These are phyloP conservation scores for Conger conger DNA, from an alignment of 2,113 vertebrate species.

Conservation along the genomic window DNA sequence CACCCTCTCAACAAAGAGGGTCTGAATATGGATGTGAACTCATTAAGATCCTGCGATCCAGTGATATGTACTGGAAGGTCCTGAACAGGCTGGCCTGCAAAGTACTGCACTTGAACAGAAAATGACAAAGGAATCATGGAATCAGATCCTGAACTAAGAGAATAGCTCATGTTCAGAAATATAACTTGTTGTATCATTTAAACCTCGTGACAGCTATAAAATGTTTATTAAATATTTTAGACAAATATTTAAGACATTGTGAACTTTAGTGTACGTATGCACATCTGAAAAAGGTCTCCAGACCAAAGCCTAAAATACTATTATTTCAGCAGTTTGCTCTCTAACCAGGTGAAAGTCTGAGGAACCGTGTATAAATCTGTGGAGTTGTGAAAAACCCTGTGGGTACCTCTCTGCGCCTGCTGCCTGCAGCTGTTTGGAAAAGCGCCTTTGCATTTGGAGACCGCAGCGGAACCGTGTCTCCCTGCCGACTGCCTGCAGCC, in stretches of 20 bases:
- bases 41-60: background rate
- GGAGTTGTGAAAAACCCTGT: background rate
- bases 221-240: too few relatives aligned
- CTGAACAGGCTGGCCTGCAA: background rate
- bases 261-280: too few relatives aligned
- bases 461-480: background rate
- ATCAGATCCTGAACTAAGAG: background rate
- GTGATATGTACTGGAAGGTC: background rate
- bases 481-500: background rate
- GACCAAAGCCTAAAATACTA: background rate
- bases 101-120: too few relatives aligned
- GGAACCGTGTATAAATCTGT: background rate
- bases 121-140: too few relatives aligned
- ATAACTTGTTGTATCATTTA: background rate
- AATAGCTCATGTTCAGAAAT: background rate
- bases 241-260: too few relatives aligned
- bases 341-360: background rate
- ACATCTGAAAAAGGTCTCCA: too few relatives aligned
- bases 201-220: background rate
- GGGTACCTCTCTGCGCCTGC: background rate
- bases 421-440: background rate
- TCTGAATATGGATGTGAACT: background rate
- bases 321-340: background rate
- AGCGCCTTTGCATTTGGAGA: background rate
- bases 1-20: background rate